Base-by-base conservation (phyloP, 1,140 invertebrate genomes). In the Diorhabda carinulata region DNA sequence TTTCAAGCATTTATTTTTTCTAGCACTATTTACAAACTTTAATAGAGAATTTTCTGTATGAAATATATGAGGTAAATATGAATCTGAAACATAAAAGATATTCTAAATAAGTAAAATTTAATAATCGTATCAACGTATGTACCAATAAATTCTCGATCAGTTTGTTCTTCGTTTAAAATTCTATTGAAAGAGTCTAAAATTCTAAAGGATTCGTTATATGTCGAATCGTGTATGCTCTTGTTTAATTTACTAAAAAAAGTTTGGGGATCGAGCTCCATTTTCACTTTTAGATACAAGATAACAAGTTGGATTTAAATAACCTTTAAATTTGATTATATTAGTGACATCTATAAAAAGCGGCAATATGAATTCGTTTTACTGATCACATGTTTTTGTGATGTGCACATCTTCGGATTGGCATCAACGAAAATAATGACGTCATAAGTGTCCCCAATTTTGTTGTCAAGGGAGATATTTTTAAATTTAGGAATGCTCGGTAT, bases 11-110 rank as follows among this genome's bases (percentile, higher is more conserved):
- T 64, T 68, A 47, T 68, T 72, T n/a, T 67, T 47, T 9, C 62
- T 8, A 43, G 73, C 61, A 42, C 65, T 61, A 41, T 63, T 57
- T 9, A 79, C 56, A 56, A 78, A 78, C 25, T 64, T 66, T 8
- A 73, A 62, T 7, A 79, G 41, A 5, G 73, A 74, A 71, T 67
- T 44, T 40, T 47, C 41, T 64, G 70, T 71, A 64, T 75, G 66
- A 59, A 78, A 79, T 47, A 77, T 68, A 57, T 73, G 63, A 41
- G 76, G 6, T 43, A 78, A 41, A 62, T 71, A 72, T n/a, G 67
- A 67, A 74, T 77, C 76, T 77, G 56, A 64, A 74, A 71, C 57
- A 52, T 9, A 61, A 52, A 52, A 67, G 59, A 61, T 4, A 59
- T 61, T 10, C 6, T 43, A 60, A 25, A 41, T 61, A 47, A 5